Base-by-base conservation (phyloP, 2,888 invertebrate species). In the Machimus atricapillus region DNA sequence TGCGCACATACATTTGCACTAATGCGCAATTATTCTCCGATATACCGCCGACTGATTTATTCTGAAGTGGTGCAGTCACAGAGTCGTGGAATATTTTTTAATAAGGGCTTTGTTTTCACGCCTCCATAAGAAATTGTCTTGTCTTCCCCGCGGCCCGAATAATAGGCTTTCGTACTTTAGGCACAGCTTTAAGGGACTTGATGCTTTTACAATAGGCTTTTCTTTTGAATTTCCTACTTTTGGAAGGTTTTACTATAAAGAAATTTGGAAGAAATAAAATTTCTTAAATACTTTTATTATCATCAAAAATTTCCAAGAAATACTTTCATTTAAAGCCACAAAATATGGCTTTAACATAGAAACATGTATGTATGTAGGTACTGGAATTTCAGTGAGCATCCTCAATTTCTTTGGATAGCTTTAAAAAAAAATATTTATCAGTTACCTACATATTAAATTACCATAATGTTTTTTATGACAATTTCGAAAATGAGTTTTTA, bases 1-100 rank as follows among this genome's bases (percentile, higher is more conserved):
- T 87, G 88, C 88, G 85, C 87, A 87, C 88, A 88, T 88, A 86
- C 88, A 85, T 88, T 88, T 87, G 85, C 85, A 77, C 87, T 88
- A 88, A 88, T 88, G 88, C 87, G 87, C 88, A 88, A 88, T 88
- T 88, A 88, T 87, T 88, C 88, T 87, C 87, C 52, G 73, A 87
- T 88, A 88, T 81, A 79, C 85, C 77, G 19, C 34, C 74, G 34
- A 52, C 31, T 85, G 86, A 85, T 86, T 88, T 87, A 73, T 79
- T 85, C 43, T 16, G 14, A 79, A 79, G 12, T 66, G 66, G 4
- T 66, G 23, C 12, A 23, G 8, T 66, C 23, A 66, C 66, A 1
- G 23, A 23, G 12, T 66, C 66, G 66, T 66, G 66, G 27, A 12
- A 27, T 66, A 66, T 66, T 66, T 66, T 66, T 66, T 66, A 66